A percentile compares a stretch with the other conserved stretches of the same genome.
Evolutionary conservation across 2,113 vertebrate species (phyloP).

Genomic region (Danionella cerebrum): DNA sequence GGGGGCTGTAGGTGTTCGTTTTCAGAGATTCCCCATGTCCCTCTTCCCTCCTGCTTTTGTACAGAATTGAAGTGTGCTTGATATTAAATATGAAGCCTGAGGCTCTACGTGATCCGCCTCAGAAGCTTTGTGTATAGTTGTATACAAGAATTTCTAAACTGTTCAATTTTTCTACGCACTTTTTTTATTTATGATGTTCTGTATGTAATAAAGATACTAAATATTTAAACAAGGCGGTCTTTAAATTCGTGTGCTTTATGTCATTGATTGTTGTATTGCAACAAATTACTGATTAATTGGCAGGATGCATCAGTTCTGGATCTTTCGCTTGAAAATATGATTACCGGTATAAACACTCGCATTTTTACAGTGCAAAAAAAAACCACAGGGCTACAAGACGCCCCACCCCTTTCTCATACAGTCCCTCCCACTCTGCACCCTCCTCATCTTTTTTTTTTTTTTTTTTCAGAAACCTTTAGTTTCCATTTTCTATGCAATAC

Average conservation of each 20-base stretch:
- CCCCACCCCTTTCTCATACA: too few species aligned
- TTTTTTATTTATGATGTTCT: slow-evolving; percentile 75
- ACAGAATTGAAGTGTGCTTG: slow-evolving; percentile 22
- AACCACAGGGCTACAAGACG: too few species aligned
- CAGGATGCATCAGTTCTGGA: too few species aligned
- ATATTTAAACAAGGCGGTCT: slow-evolving; percentile 42
- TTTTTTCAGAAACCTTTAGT: too few species aligned
- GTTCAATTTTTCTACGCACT: slow-evolving; percentile 77
- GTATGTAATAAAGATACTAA: slow-evolving; percentile 72
- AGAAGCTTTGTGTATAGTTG: slow-evolving; percentile 75
- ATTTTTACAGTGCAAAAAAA: too few species aligned
- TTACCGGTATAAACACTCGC: too few species aligned
- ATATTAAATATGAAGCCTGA: slow-evolving; percentile 16
- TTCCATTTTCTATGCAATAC: too few species aligned
- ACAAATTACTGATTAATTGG: too few species aligned
- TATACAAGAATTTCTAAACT: slow-evolving; percentile 82
- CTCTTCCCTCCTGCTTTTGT: slow-evolving; percentile 18
- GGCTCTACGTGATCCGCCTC: slow-evolving; percentile 29
- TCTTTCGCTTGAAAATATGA: too few species aligned
- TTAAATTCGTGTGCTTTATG: background rate
- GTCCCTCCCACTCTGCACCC: too few species aligned
- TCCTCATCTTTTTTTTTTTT: too few species aligned
- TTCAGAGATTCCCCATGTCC: slow-evolving; percentile 8
- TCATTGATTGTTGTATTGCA: too few species aligned
- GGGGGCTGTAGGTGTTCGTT: slow-evolving; percentile 12